Evolutionary conservation across 2,797 vertebrate genomes (phyloP).

Genomic region (Smutsia gigantea): DNA sequence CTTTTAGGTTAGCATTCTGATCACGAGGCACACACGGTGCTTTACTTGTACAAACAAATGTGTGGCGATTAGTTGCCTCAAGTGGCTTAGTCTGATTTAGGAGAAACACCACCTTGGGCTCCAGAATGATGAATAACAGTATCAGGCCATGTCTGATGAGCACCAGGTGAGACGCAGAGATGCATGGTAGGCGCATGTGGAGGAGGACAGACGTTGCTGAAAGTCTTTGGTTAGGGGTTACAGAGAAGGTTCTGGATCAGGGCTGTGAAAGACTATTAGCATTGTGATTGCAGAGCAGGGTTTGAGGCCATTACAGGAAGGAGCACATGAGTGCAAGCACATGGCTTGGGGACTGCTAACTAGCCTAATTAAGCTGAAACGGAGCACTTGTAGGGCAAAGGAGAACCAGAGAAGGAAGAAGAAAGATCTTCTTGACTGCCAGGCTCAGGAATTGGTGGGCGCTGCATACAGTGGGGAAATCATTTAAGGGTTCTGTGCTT

Average conservation of each 20-base stretch:
- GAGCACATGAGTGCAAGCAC: neutral
- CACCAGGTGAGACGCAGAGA: neutral
- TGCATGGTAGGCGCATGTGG: fast-evolving
- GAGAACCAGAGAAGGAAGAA: neutral
- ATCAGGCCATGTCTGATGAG: neutral
- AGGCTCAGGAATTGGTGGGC: neutral
- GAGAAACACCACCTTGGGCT: neutral
- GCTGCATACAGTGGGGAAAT: neutral
- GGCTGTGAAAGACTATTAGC: neutral
- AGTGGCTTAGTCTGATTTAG: neutral
- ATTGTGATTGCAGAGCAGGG: neutral
- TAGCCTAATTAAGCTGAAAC: neutral
- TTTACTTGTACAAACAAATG: neutral
- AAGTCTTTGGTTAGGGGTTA: neutral
- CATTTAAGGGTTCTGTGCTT: neutral
- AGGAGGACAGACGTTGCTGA: neutral
- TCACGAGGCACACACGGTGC: neutral
- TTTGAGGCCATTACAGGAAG: neutral
- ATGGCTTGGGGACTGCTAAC: neutral
- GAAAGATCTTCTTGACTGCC: neutral
- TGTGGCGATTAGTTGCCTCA: neutral
- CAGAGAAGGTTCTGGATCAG: neutral
- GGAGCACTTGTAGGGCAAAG: neutral
- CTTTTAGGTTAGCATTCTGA: neutral
- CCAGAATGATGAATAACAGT: neutral